phyloP scores from a whole-genome alignment of 2,113 vertebrate genomes.

The Phyllopteryx taeniolatus region DNA sequence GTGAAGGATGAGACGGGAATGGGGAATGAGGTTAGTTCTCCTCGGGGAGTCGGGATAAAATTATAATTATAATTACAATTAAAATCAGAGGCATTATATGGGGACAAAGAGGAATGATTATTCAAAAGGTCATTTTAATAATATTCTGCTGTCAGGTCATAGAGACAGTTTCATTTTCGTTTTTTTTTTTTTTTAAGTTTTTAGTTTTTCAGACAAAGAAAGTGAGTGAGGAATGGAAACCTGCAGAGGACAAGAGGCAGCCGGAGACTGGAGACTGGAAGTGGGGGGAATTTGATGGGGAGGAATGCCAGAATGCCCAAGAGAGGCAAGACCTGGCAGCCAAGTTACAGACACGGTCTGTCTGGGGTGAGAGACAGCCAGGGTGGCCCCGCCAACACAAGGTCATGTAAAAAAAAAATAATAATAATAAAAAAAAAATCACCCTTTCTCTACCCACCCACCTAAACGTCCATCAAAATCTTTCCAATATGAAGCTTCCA shows the following conservation, averaged over 20 bases:
- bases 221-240: constrained; percentile 47
- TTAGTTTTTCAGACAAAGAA: constrained; percentile 4
- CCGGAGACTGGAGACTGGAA: constrained; percentile 51
- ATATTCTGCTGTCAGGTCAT: too few relatives aligned
- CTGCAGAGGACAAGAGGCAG: constrained; percentile 57
- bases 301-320: constrained; percentile 89
- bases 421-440: constrained; percentile 58
- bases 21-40: too few relatives aligned
- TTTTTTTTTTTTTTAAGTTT: too few relatives aligned
- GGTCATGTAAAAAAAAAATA: constrained; percentile 67
- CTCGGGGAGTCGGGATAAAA: too few relatives aligned
- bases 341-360: constrained; percentile 77
- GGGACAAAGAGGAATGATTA: too few relatives aligned
- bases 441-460: constrained; percentile 39
- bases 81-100: too few relatives aligned
- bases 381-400: constrained; percentile 56
- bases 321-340: constrained; percentile 80
- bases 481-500: neutral
- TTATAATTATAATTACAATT: too few relatives aligned
- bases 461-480: constrained; percentile 27
- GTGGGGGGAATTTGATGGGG: constrained; percentile 50
- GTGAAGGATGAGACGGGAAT: constrained; percentile 12
- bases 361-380: constrained; percentile 70
- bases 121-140: too few relatives aligned
- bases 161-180: too few relatives aligned